Evolutionary conservation across 2,113 vertebrate species (phyloP).

Genomic region (Ptychochromis oligacanthus): DNA sequence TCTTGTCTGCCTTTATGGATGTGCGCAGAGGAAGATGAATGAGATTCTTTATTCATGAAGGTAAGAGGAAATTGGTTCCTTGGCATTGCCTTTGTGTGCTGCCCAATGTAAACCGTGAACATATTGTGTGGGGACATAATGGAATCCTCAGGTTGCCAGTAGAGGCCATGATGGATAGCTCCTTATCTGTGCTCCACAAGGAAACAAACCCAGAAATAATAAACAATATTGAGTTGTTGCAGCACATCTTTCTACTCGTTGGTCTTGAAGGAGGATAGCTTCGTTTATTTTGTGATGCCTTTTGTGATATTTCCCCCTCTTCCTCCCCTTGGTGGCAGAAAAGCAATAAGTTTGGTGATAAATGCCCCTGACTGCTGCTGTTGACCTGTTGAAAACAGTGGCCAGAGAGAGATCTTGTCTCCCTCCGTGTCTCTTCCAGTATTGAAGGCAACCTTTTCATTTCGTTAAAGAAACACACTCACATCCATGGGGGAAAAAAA

Average conservation of each 20-base stretch:
- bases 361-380: conserved; percentile 19
- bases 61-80: conserved; percentile 76
- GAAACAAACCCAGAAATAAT: conserved; percentile 64
- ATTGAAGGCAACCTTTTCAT: conserved; percentile 27
- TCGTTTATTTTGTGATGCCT: conserved; percentile 49
- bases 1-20: conserved; percentile 66
- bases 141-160: conserved; percentile 64
- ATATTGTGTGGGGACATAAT: conserved; percentile 70
- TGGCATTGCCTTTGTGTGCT: conserved; percentile 69
- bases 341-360: conserved; percentile 60
- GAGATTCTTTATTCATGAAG: conserved; percentile 73
- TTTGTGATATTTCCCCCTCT: conserved; percentile 36
- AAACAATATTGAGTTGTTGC: conserved; percentile 63
- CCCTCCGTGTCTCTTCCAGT: neutral
- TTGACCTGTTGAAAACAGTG: conserved; percentile 34
- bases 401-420: conserved; percentile 43
- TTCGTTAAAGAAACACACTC: conserved; percentile 5
- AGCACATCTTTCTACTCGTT: conserved; percentile 20
- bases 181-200: conserved; percentile 61
- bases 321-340: neutral
- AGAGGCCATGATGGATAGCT: conserved; percentile 65
- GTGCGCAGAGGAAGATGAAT: conserved; percentile 69
- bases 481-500: neutral
- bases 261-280: conserved; percentile 35
- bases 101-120: conserved; percentile 60